Conservation (phyloP, 2,113 vertebrate genomes). For the Myrmophylax atrothorax region DNA sequence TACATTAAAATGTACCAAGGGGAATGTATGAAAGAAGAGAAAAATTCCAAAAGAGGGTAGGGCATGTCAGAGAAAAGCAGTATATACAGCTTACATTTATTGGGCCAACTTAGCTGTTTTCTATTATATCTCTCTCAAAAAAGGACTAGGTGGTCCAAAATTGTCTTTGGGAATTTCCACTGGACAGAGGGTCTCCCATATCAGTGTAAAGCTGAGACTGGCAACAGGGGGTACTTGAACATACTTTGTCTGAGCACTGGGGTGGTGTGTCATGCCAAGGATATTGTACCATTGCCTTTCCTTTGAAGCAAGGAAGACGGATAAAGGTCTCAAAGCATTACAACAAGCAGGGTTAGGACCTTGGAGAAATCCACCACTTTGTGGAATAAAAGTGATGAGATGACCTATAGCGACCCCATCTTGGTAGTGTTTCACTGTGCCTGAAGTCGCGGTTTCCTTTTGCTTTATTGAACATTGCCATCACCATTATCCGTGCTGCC, state of each 20-base stretch:
- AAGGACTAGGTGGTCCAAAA: neutral
- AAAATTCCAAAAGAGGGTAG: neutral
- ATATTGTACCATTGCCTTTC: neutral
- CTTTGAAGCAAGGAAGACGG: neutral
- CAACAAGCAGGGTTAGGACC: neutral
- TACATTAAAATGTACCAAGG: neutral
- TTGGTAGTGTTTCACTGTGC: neutral
- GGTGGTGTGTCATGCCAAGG: neutral
- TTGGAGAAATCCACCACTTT: neutral
- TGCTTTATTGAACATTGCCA: fast-evolving
- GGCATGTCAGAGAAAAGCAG: neutral
- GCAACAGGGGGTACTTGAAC: neutral
- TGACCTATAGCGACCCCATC: neutral
- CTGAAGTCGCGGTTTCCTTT: neutral
- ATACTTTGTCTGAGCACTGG: neutral
- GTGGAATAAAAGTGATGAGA: neutral
- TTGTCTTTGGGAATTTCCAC: neutral
- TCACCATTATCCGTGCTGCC: neutral
- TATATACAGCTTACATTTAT: neutral
- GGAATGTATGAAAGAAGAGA: neutral
- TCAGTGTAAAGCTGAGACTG: neutral
- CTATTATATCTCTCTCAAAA: neutral
- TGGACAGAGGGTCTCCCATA: neutral
- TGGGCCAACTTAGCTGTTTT: neutral
- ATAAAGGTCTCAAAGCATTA: neutral